Percentiles rank a stretch among this genome's conserved stretches.
phyloP scores from a whole-genome alignment of 1,140 invertebrate species.

The Drosophila jambulina region DNA sequence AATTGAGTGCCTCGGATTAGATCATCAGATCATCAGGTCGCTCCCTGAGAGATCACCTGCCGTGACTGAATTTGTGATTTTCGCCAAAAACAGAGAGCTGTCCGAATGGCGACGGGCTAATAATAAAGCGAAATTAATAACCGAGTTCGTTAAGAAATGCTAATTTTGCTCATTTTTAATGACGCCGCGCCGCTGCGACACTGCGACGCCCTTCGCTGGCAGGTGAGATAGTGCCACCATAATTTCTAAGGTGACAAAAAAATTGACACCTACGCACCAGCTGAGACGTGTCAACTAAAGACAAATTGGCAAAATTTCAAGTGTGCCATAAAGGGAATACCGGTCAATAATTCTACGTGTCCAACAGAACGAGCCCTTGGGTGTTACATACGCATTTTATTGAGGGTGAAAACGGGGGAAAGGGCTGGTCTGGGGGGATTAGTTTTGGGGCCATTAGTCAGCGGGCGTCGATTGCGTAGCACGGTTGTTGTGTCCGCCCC shows the following conservation, averaged over 20 bases:
- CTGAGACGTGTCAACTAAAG: slow-evolving; percentile 54
- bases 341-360: slow-evolving; percentile 53
- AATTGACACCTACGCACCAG: slow-evolving; percentile 43
- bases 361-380: slow-evolving; percentile 36
- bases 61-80: slow-evolving; percentile 47
- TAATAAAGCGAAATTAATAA: slow-evolving; percentile 56
- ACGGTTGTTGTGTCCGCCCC: slow-evolving; percentile 38
- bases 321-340: slow-evolving; percentile 41
- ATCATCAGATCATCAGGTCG: slow-evolving; percentile 23
- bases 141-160: slow-evolving; percentile 55
- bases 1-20: slow-evolving; percentile 48
- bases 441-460: slow-evolving; percentile 47
- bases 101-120: slow-evolving; percentile 20
- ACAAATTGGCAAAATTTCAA: slow-evolving; percentile 56
- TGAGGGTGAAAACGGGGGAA: background rate
- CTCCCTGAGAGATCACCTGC: slow-evolving; percentile 57
- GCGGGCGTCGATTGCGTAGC: slow-evolving; percentile 66
- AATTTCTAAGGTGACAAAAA: slow-evolving; percentile 43
- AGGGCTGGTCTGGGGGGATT: slow-evolving; percentile 8
- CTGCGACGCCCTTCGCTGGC: slow-evolving; percentile 29
- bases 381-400: background rate
- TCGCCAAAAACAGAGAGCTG: slow-evolving; percentile 35
- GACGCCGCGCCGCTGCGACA: slow-evolving; percentile 18
- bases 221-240: slow-evolving; percentile 26
- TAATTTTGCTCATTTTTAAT: slow-evolving; percentile 50